These are phyloP conservation scores for Apomyelois bistriatella DNA, from an alignment of 2,888 invertebrate genomes.

Conservation along the genomic window DNA sequence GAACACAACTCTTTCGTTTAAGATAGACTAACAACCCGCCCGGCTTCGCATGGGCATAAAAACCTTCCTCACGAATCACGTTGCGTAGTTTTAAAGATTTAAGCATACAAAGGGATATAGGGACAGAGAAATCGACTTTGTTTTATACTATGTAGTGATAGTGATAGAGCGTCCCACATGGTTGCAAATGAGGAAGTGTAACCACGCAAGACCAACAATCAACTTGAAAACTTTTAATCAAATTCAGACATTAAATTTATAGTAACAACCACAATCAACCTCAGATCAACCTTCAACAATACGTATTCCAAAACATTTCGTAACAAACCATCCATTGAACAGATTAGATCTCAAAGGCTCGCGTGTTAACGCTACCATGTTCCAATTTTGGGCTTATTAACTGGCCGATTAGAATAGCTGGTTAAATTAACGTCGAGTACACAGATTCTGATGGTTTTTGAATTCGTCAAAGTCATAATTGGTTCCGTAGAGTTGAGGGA, in stretches of 20 bases:
- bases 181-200: not conserved
- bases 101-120: too few relatives aligned
- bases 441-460: slow-evolving; percentile 19
- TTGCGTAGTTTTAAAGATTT: too few relatives aligned
- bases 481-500: not conserved
- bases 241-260: not conserved
- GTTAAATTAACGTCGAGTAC: slow-evolving; percentile 9
- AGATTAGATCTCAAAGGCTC: slow-evolving; percentile 64
- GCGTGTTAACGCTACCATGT: slow-evolving; percentile 60
- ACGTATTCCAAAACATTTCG: slow-evolving; percentile 57
- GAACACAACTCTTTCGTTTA: too few relatives aligned
- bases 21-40: too few relatives aligned
- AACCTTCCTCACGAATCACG: too few relatives aligned
- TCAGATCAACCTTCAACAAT: slow-evolving; percentile 39
- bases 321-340: slow-evolving; percentile 72
- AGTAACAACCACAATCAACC: not conserved
- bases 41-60: too few relatives aligned
- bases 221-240: not conserved
- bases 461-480: slow-evolving; percentile 17
- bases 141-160: too few relatives aligned
- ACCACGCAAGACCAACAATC: not conserved
- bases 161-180: too few relatives aligned
- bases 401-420: slow-evolving; percentile 28
- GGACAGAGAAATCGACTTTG: too few relatives aligned
- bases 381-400: slow-evolving; percentile 52